These are phyloP conservation scores for Machimus atricapillus DNA, from an alignment of 2,888 invertebrate genomes.

Conservation along the genomic window DNA sequence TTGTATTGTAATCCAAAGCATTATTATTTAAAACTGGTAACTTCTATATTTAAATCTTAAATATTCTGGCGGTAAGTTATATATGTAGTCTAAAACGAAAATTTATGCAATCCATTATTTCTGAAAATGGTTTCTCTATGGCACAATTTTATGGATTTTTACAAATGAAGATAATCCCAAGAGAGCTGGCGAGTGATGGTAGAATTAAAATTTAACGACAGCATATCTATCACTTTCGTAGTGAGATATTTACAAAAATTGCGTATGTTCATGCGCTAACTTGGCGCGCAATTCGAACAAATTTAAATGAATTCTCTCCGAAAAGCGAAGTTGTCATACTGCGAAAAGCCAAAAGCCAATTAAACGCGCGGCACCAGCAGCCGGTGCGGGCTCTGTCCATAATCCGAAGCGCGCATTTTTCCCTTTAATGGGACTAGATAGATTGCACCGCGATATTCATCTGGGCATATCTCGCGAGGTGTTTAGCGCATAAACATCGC, in stretches of 20 bases:
- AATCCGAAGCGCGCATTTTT: not conserved
- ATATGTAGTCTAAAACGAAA: too few species aligned
- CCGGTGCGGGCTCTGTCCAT: not conserved
- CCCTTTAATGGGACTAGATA: not conserved
- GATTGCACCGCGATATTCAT: not conserved
- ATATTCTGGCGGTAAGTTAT: too few species aligned
- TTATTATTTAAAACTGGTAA: too few species aligned
- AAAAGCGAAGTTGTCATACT: not conserved
- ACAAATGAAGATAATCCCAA: not conserved
- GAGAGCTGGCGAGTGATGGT: not conserved
- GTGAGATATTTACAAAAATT: not conserved
- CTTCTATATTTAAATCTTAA: too few species aligned
- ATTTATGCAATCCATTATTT: too few species aligned
- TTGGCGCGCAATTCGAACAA: not conserved
- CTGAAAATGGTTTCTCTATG: not conserved
- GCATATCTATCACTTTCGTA: not conserved
- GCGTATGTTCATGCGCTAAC: not conserved
- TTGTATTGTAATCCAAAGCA: too few species aligned
- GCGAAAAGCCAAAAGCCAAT: not conserved
- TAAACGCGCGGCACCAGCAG: not conserved
- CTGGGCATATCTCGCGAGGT: slow-evolving; percentile 2
- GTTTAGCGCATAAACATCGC: not conserved
- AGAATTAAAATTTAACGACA: not conserved
- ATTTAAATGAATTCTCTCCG: not conserved
- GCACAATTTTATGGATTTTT: not conserved